These are phyloP conservation scores for Fukomys damarensis DNA, from an alignment of 2,113 vertebrate genomes.

Conservation along the genomic window DNA sequence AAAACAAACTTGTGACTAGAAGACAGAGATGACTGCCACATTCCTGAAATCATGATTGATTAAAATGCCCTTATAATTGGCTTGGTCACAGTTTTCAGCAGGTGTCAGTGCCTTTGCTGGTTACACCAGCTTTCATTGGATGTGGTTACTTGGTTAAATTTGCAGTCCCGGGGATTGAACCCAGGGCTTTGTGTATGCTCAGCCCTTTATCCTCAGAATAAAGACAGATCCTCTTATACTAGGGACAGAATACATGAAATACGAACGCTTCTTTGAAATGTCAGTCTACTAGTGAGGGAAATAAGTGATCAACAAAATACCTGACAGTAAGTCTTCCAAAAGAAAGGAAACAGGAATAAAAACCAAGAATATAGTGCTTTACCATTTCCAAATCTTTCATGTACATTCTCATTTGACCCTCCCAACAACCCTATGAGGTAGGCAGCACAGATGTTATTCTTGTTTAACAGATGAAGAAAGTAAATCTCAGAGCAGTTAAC, in stretches of 20 bases:
- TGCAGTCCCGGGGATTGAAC: background rate
- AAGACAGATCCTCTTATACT: conserved; percentile 24
- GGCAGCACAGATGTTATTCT: conserved; percentile 72
- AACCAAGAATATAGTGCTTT: conserved; percentile 73
- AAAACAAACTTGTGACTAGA: conserved; percentile 60
- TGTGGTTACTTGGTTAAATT: background rate
- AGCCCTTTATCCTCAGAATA: background rate
- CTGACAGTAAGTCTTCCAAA: conserved; percentile 51
- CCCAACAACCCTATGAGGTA: conserved; percentile 84
- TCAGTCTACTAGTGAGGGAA: conserved; percentile 40
- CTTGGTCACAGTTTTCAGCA: conserved; percentile 49
- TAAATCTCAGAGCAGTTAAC: conserved; percentile 52
- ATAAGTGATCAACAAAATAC: conserved; percentile 36
- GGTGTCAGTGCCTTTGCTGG: conserved; percentile 31
- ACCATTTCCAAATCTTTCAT: conserved; percentile 75
- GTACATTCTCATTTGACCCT: conserved; percentile 79
- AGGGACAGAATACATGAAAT: background rate
- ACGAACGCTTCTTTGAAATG: conserved; percentile 23
- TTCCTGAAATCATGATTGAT: conserved; percentile 44
- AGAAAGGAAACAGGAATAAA: conserved; percentile 70
- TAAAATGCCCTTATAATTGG: conserved; percentile 49
- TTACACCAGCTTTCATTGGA: conserved; percentile 55
- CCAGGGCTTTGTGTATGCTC: background rate
- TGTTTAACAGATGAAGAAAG: conserved; percentile 60
- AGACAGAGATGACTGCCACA: conserved; percentile 24